phyloP scores from a whole-genome alignment of 2,888 invertebrate species.

The Pseudococcus viburni region DNA sequence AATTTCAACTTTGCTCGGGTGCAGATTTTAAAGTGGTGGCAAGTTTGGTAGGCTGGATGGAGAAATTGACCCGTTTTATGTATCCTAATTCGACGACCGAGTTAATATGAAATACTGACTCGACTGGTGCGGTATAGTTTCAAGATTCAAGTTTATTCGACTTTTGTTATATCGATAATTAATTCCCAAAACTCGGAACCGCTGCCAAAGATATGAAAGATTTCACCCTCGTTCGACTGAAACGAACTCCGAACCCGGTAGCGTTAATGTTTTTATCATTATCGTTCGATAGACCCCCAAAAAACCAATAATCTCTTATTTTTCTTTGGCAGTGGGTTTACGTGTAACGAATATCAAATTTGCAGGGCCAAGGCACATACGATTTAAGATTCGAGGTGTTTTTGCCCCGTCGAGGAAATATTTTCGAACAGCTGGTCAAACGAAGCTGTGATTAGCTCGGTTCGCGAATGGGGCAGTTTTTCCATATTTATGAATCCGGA shows the following conservation, averaged over 20 bases:
- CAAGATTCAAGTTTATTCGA: constrained; percentile 14
- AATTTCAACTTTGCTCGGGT: neutral
- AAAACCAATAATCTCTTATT: neutral
- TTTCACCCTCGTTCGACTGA: neutral
- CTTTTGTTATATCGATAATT: constrained; percentile 39
- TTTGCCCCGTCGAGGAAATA: neutral
- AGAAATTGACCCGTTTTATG: constrained; percentile 14
- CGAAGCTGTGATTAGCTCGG: neutral
- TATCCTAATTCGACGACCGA: neutral
- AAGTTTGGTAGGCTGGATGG: neutral
- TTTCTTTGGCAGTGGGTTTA: neutral
- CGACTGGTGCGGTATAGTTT: neutral
- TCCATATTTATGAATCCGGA: constrained; percentile 16
- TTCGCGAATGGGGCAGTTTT: neutral
- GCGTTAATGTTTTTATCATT: constrained; percentile 34
- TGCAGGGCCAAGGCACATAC: neutral
- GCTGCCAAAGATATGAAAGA: constrained; percentile 9
- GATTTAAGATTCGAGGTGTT: neutral
- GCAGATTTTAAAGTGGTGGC: neutral
- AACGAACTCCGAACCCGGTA: neutral
- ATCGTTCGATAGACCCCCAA: neutral
- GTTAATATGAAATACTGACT: neutral
- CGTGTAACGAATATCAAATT: constrained; percentile 8
- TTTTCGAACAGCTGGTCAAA: neutral
- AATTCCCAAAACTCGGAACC: constrained; percentile 6